Conservation (phyloP, 2,888 invertebrate genomes). For the Ophion ellenae region DNA sequence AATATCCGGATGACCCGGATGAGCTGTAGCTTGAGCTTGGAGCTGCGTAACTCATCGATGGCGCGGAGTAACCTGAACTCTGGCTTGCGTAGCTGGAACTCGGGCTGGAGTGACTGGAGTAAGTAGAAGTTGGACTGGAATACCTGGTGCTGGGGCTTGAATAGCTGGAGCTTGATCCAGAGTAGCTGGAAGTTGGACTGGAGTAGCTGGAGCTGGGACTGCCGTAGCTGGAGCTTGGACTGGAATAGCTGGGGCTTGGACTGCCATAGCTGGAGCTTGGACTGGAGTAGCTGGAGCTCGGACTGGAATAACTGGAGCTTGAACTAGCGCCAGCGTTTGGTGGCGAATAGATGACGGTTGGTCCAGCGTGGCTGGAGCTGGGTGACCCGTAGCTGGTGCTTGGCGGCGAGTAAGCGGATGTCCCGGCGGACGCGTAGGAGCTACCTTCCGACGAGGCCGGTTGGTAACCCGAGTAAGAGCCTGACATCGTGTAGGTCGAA, state of each 20-base stretch:
- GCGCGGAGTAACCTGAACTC: slow-evolving; percentile 61
- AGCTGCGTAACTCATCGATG: slow-evolving; percentile 69
- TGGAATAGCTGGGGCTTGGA: slow-evolving; percentile 65
- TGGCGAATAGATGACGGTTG: slow-evolving; percentile 54
- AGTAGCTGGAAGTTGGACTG: slow-evolving; percentile 53
- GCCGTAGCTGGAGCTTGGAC: slow-evolving; percentile 27
- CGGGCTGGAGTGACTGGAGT: slow-evolving; percentile 58
- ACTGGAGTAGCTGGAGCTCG: slow-evolving; percentile 58
- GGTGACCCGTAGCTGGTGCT: slow-evolving; percentile 46
- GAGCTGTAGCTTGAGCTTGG: slow-evolving; percentile 62
- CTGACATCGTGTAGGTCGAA: slow-evolving; percentile 75
- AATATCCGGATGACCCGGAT: slow-evolving; percentile 47
- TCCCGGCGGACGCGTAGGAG: slow-evolving; percentile 58
- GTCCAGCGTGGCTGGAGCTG: slow-evolving; percentile 62
- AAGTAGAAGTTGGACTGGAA: slow-evolving; percentile 58
- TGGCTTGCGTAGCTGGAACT: slow-evolving; percentile 61
- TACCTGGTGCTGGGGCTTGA: slow-evolving; percentile 58
- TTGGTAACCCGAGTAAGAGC: slow-evolving; percentile 70
- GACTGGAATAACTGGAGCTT: slow-evolving; percentile 48
- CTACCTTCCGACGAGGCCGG: slow-evolving; percentile 75
- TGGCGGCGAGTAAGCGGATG: slow-evolving; percentile 58
- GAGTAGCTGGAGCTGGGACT: slow-evolving; percentile 39
- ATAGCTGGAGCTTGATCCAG: slow-evolving; percentile 54
- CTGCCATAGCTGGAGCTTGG: slow-evolving; percentile 60
- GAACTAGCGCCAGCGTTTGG: slow-evolving; percentile 27